A percentile compares a stretch with the other conserved stretches of the same genome.
These are phyloP conservation scores for Drosophila sulfurigaster DNA, from an alignment of 1,140 invertebrate species.

Conservation along the genomic window DNA sequence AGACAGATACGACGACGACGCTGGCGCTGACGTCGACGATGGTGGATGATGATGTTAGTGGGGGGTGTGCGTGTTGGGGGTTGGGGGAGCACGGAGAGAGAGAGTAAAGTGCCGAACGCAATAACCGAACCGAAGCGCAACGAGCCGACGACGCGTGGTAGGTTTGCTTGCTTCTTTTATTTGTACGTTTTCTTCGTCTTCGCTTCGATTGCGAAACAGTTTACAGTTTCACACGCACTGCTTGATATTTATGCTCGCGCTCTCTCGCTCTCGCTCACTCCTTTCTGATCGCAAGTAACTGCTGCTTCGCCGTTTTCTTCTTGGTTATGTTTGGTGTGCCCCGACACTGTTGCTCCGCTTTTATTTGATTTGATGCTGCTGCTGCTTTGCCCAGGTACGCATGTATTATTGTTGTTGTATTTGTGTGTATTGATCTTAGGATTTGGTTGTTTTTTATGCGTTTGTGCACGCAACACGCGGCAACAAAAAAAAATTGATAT, in stretches of 20 bases:
- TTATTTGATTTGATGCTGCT: not conserved
- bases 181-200: conserved; percentile 12
- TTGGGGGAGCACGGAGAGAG: not conserved
- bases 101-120: conserved; percentile 1
- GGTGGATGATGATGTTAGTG: not conserved
- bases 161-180: conserved; percentile 28
- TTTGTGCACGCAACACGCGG: conserved; percentile 3
- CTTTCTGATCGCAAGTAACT: conserved; percentile 14
- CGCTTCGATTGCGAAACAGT: conserved; percentile 49
- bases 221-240: conserved; percentile 46
- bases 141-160: conserved; percentile 38
- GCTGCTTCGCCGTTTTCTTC: conserved; percentile 8
- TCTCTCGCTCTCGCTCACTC: conserved; percentile 5
- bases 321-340: conserved; percentile 11
- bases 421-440: not conserved
- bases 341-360: conserved; percentile 16
- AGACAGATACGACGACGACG: not conserved
- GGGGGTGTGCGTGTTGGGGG: not conserved
- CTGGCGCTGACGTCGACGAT: no score
- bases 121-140: conserved; percentile 10
- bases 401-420: conserved; percentile 1
- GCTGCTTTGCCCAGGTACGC: conserved; percentile 10
- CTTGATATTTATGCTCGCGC: conserved; percentile 9
- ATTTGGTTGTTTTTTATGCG: not conserved
- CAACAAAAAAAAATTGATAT: not conserved